phyloP scores from a whole-genome alignment of 1,140 invertebrate genomes.

The Euglossa dilemma region DNA sequence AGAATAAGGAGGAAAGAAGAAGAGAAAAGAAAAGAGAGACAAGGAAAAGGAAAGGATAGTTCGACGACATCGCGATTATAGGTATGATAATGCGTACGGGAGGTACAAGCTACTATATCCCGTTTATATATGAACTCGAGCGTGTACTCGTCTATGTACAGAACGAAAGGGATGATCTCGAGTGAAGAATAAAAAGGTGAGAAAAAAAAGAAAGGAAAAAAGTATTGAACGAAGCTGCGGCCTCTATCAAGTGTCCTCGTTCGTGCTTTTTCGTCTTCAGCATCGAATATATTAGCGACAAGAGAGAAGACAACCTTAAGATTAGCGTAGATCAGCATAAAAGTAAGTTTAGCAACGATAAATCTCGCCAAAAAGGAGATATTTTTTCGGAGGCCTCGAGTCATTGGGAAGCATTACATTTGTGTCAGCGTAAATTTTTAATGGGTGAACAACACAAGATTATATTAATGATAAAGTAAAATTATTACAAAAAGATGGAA shows the following conservation, averaged over 20 bases:
- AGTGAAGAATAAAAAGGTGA: too few relatives aligned
- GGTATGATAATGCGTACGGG: constrained; percentile 32
- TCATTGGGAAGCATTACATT: constrained; percentile 20
- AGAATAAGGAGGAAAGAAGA: not conserved
- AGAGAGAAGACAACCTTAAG: constrained; percentile 14
- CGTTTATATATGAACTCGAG: constrained; percentile 28
- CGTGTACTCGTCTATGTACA: constrained; percentile 49
- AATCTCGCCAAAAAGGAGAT: constrained; percentile 44
- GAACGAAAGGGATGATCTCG: not conserved
- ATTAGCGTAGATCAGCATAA: constrained; percentile 44
- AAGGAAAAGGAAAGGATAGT: not conserved
- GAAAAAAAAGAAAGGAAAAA: too few relatives aligned
- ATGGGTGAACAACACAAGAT: constrained; percentile 6
- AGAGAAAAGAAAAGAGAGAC: not conserved
- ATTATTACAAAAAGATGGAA: not conserved
- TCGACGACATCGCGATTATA: constrained; percentile 47
- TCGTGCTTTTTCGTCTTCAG: constrained; percentile 36
- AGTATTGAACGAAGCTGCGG: not conserved
- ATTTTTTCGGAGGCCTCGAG: constrained; percentile 18
- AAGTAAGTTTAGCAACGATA: constrained; percentile 33
- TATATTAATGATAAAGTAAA: constrained; percentile 13
- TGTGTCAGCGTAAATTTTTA: constrained; percentile 53
- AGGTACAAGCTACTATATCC: not conserved
- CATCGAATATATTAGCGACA: constrained; percentile 38
- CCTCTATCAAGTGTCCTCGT: constrained; percentile 6